Evolutionary conservation across 2,113 vertebrate species (phyloP), one percentile per base, ranked within the genome.

Genomic region (Aythya baeri): DNA sequence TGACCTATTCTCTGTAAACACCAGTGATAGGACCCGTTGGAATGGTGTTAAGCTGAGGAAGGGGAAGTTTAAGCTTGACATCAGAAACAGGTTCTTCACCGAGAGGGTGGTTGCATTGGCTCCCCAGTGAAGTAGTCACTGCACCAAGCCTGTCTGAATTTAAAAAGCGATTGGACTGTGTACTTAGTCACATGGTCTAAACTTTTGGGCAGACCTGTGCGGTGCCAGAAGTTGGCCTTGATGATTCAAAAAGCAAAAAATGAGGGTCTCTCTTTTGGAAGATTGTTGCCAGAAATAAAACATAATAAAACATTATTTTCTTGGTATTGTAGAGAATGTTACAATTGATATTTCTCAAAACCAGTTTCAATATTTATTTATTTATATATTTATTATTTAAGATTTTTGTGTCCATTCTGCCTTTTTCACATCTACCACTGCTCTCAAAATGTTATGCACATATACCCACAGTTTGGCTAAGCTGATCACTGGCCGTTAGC

Each of bases 241-340:
- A 41, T 41, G 41, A 41, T 41, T 17, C 18, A 36, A 68, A 61
- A 61, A 79, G 4, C 2, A 83, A 61, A 49, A 22, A 22, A 11
- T 3, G 17, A 65, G 4, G 12, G 11, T 1, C 2, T 81, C 2
- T n/a, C 9, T 21, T 14, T 13, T 43, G 1, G 0, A 79, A 59
- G 4, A 41, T 5, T 68, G 7, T 10, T 71, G 13, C 7, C 50
- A 18, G 17, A 78, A 67, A 27, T 58, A 89, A 93, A 72, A 2
- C 8, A 66, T 25, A 2, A 25, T 58, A 89, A 93, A 72, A 2
- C 6, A 66, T 25, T 2, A 25, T 5, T 52, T 29, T 31, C 50
- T 54, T 63, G 66, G 4, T 38, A 54, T 15, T 61, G 34, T 77
- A 16, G 7, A 91, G 31, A 73, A 74, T 10, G 22, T 29, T 67